These are phyloP conservation scores for Tetrax tetrax DNA, from an alignment of 2,113 vertebrate genomes.

Conservation along the genomic window DNA sequence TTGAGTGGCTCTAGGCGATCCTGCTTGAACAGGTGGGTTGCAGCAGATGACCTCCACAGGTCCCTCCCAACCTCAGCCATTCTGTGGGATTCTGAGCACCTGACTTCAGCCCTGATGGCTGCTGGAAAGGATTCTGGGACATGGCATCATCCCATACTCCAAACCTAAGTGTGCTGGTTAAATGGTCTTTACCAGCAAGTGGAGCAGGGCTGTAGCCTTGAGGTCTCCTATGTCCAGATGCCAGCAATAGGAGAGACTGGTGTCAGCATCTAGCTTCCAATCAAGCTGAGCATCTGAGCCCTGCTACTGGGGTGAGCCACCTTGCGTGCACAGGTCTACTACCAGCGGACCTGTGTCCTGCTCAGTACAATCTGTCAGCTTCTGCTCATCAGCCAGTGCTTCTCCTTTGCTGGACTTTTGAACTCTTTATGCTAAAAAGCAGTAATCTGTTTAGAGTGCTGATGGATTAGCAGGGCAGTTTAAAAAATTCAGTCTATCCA, in stretches of 20 bases:
- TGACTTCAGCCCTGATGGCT: too few species aligned
- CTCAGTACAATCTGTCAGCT: background rate
- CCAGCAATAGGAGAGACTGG: background rate
- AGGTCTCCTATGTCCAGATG: too few species aligned
- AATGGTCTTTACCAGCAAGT: background rate
- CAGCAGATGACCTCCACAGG: too few species aligned
- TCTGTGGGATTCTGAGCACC: too few species aligned
- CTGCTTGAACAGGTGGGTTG: too few species aligned
- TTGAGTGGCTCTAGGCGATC: too few species aligned
- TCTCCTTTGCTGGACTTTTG: background rate
- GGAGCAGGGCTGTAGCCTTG: background rate
- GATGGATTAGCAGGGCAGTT: background rate
- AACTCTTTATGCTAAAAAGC: background rate
- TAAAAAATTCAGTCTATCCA: background rate
- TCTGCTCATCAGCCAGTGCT: background rate
- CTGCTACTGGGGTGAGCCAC: background rate
- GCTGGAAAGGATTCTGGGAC: too few species aligned
- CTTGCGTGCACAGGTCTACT: background rate
- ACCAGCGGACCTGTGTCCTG: background rate
- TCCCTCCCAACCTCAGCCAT: too few species aligned
- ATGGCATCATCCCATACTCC: too few species aligned
- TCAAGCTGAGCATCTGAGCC: background rate
- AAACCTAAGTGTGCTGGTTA: fast-evolving
- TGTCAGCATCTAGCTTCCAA: background rate
- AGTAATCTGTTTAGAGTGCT: fast-evolving